These are phyloP conservation scores for Eidolon dupreanum DNA, from an alignment of 2,797 vertebrate genomes.

Conservation along the genomic window DNA sequence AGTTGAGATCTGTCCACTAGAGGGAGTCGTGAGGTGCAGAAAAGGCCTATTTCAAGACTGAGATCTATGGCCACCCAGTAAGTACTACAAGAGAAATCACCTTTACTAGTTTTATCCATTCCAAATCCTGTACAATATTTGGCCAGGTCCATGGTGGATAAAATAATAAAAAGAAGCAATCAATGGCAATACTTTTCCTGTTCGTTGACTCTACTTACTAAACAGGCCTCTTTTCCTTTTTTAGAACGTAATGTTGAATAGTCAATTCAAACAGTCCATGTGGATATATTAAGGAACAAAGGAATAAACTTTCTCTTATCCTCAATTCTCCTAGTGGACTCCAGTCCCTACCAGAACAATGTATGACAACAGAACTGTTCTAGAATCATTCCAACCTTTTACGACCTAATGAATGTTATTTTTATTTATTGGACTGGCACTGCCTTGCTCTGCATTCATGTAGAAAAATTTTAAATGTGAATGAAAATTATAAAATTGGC, in stretches of 20 bases:
- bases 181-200: not conserved
- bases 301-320: not conserved
- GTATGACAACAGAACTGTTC: not conserved
- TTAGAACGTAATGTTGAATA: not conserved
- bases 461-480: not conserved
- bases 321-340: not conserved
- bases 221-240: not conserved
- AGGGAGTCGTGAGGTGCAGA: not conserved
- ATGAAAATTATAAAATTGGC: not conserved
- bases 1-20: conserved; percentile 22
- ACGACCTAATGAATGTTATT: not conserved
- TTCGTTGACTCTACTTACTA: not conserved
- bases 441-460: not conserved
- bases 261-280: not conserved
- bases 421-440: not conserved
- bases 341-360: not conserved
- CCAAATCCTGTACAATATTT: not conserved
- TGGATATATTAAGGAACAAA: not conserved
- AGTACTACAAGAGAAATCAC: not conserved
- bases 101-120: not conserved
- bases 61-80: rapidly evolving
- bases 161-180: not conserved
- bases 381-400: not conserved
- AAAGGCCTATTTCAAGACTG: not conserved
- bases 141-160: not conserved